Evolutionary conservation across 1,140 invertebrate genomes (phyloP), one percentile per base, ranked within the genome.

Genomic region (Drosophila erecta): DNA sequence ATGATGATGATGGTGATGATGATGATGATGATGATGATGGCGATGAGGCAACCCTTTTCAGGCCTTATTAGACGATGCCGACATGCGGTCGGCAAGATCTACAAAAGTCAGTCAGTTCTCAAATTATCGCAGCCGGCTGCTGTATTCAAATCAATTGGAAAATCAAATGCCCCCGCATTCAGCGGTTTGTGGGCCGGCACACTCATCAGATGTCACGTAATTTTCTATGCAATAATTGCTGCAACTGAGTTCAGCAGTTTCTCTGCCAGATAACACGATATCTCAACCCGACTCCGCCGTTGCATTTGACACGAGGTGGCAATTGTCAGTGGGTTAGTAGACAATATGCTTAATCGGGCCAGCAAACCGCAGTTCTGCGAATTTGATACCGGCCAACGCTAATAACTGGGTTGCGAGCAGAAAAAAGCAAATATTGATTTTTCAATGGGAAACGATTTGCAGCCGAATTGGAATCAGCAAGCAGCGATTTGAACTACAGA

Each of bases 61-160:
- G n/a, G 24, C 24, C 24, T n/a, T 57, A 20, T 22, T 38, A 65
- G 46, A 41, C 30, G 37, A 14, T 35, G n/a, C 37, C 54, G 37
- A 50, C 47, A 24, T 27, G 20, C n/a, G 54, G 54, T 51, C 15
- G 49, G 8, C 8, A 10, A 44, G 41, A 44, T 20, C 17, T 11
- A 17, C 14, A 17, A 17, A 35, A 35, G 27, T 51, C 27, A 33
- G 30, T 35, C 30, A 17, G 49, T 35, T 35, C 35, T 51, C 30
- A 35, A 51, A 51, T 51, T 17, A 11, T 20, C 49, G 11, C 17
- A 43, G 41, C 15, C 41, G 41, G 57, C 66, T 57, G 72, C 55
- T 56, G 46, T 30, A 51, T 56, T 74, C 57, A 56, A 56, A 56
- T 50, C 54, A 72, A 55, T 53, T 64, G 46, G 53, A 47, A 50